A percentile compares a stretch with the other conserved stretches of the same genome.
Conservation (phyloP, 2,113 vertebrate genomes). For the Engraulis encrasicolus region DNA sequence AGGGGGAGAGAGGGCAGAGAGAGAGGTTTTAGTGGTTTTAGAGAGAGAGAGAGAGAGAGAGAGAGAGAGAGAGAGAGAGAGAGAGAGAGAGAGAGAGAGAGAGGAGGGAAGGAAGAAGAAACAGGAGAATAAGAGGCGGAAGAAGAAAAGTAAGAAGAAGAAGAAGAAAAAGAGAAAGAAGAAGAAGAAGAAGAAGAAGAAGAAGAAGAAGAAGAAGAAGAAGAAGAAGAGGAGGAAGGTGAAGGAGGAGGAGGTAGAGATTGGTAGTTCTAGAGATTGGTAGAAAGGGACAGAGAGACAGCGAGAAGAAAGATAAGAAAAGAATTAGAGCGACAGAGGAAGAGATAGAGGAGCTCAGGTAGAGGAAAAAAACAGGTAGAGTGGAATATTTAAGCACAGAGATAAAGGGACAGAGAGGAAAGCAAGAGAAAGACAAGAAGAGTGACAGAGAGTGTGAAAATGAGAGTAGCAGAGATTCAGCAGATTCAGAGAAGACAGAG, state of each 20-base stretch:
- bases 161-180: background rate
- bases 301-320: background rate
- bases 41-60: background rate
- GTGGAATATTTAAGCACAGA: background rate
- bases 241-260: background rate
- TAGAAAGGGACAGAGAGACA: background rate
- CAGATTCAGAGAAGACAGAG: too few relatives aligned
- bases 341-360: background rate
- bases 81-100: background rate
- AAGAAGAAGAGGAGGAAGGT: too few relatives aligned
- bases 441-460: too few relatives aligned
- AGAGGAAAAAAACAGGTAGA: background rate
- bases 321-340: background rate
- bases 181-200: background rate
- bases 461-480: too few relatives aligned
- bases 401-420: too few relatives aligned
- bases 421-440: too few relatives aligned
- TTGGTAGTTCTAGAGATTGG: background rate
- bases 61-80: constrained; percentile 1
- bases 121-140: background rate
- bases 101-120: background rate
- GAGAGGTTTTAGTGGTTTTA: background rate
- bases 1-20: background rate
- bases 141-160: background rate
- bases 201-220: too few relatives aligned